Evolutionary conservation across 2,113 vertebrate genomes (phyloP).

Genomic region (Heteronetta atricapilla): DNA sequence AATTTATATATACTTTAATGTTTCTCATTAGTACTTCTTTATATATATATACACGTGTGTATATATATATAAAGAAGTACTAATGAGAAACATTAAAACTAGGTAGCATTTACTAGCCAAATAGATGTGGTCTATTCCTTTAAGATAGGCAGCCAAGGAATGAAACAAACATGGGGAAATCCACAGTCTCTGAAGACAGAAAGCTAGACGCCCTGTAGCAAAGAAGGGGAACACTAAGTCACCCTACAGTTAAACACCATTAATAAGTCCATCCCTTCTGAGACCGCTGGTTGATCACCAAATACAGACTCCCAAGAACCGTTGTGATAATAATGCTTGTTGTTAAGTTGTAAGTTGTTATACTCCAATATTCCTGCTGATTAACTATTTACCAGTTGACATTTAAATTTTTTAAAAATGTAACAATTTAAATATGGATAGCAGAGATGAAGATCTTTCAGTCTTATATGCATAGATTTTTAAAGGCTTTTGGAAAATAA

Average conservation of each 20-base stretch:
- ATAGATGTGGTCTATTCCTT: background rate
- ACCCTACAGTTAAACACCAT: background rate
- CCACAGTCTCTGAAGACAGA: background rate
- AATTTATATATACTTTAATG: no score
- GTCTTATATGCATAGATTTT: background rate
- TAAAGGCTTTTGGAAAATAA: background rate
- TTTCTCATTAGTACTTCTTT: background rate
- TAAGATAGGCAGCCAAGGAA: background rate
- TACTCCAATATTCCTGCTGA: background rate
- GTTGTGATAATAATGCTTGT: background rate
- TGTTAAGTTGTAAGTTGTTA: background rate
- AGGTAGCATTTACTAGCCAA: background rate
- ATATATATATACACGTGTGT: no score
- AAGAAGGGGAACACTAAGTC: background rate
- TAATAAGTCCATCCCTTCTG: background rate
- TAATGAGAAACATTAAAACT: background rate
- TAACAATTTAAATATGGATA: background rate
- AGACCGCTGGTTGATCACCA: background rate
- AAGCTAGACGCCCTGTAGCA: background rate
- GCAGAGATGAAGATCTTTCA: background rate
- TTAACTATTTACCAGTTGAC: background rate
- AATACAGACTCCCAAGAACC: background rate
- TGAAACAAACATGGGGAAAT: background rate
- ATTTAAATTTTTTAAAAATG: background rate
- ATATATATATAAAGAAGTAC: background rate